Base-by-base conservation (phyloP, 2,113 vertebrate species). In the Phoenicopterus ruber region DNA sequence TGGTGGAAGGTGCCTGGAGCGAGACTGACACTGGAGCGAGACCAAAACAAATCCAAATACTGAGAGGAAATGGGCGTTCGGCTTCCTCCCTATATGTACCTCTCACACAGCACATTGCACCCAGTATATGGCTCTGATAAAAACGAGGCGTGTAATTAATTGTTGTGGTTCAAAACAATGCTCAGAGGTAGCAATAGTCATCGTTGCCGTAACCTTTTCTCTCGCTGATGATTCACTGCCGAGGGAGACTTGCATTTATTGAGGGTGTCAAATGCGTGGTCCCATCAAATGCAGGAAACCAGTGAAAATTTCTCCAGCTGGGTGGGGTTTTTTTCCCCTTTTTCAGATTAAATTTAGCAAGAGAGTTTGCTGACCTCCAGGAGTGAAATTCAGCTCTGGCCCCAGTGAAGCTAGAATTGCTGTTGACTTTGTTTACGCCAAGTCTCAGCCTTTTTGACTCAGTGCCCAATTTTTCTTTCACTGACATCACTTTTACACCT, bases 51-150 rank as follows among this genome's bases (percentile, higher is more conserved):
- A 96, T 44, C 50, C 90, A 74, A 90, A 84, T 93, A 72, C 80
- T 81, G 55, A 86, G 71, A 97, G 96, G 97, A 98, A 98, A 93
- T 95, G 95, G 96, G 96, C 55, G 87, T 97, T 97, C 20, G 12
- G 57, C 79, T 97, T 97, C 97, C 96, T 97, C 88, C 81, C 54
- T 89, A 15, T 67, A 88, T 15, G 94, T 93, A 97, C 88, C 82
- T 96, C 50, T 90, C 66, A 46, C 24, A 90, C 42, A 73, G 36
- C 84, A 82, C 91, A 82, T 62, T 96, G 95, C 95, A 71, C 89
- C 67, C 85, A 86, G 77, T 85, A 59, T 32, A 83, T 10, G 59
- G 70, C 50, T 22, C 61, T 42, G 87, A 85, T 93, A 96, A 97
- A 94, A 94, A 72, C 10, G 69, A 73, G 65, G 17, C 8, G 0